A percentile compares a stretch with the other conserved stretches of the same genome.
phyloP scores from a whole-genome alignment of 2,113 vertebrate species.

The Passer domesticus region DNA sequence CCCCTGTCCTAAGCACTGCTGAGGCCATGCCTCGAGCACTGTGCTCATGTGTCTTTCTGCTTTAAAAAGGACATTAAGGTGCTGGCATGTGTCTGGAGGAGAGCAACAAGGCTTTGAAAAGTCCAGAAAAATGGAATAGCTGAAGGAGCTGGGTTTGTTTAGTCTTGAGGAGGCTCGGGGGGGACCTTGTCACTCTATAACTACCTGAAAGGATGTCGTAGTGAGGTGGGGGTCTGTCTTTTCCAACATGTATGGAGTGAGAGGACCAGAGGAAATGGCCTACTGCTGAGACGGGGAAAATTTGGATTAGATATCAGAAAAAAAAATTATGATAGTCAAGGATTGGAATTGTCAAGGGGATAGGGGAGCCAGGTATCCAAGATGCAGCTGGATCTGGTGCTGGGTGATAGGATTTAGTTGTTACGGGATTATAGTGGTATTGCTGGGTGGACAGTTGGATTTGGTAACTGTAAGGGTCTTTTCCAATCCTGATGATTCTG shows the following conservation, averaged over 20 bases:
- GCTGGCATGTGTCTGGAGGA: rapidly evolving
- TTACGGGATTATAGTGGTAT: not conserved
- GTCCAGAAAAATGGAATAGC: not conserved
- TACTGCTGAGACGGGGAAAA: not conserved
- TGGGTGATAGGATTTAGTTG: not conserved
- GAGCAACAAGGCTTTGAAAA: not conserved
- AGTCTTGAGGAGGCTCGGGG: not conserved
- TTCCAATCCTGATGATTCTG: not conserved
- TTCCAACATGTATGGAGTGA: rapidly evolving
- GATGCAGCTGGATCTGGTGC: not conserved
- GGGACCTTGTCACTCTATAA: rapidly evolving
- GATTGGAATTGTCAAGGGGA: not conserved
- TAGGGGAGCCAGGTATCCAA: not conserved
- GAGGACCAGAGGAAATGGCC: not conserved
- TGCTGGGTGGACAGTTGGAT: not conserved
- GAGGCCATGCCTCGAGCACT: rapidly evolving
- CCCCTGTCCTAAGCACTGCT: not conserved
- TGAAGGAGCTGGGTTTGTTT: not conserved
- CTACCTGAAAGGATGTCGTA: not conserved
- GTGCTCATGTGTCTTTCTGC: not conserved
- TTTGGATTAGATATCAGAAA: not conserved
- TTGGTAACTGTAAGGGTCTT: not conserved
- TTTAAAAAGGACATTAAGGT: not conserved
- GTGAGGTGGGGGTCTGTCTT: not conserved
- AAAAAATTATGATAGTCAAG: not conserved